Evolutionary conservation across 35 echinoderm and acorn worm species (phyloP).

Genomic region (Lytechinus pictus): DNA sequence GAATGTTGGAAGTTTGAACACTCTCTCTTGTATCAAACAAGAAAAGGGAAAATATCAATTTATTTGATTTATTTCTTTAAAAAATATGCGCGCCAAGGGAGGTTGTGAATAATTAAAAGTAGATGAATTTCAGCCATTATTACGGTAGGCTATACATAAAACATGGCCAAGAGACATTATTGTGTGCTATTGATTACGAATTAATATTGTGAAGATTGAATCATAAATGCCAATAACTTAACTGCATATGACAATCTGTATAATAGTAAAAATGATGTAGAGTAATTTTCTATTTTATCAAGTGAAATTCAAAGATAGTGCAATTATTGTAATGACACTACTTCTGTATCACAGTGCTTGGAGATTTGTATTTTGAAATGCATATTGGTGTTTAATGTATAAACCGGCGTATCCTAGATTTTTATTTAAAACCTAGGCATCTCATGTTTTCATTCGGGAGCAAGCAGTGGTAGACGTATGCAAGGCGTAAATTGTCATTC

Average conservation of each 20-base stretch:
- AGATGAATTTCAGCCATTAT: too few species aligned
- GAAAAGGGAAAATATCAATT: too few species aligned
- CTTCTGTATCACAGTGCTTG: background rate
- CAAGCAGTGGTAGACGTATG: background rate
- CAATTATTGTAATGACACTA: background rate
- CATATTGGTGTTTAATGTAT: background rate
- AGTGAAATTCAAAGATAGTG: background rate
- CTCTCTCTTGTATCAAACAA: too few species aligned
- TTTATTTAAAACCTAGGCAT: background rate
- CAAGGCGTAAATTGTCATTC: background rate
- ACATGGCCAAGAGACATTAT: background rate
- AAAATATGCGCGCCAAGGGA: too few species aligned
- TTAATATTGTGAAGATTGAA: background rate
- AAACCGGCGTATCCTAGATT: background rate
- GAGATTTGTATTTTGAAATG: background rate
- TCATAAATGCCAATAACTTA: background rate
- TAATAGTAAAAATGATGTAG: background rate
- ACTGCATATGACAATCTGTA: background rate
- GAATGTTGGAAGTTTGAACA: too few species aligned
- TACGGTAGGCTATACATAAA: too few species aligned
- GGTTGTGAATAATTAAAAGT: too few species aligned
- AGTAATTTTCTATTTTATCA: constrained; percentile 14
- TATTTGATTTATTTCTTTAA: too few species aligned
- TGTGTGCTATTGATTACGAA: background rate
- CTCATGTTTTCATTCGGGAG: background rate